Evolutionary conservation across 2,888 invertebrate species (phyloP).

Genomic region (Drosophila koepferae): DNA sequence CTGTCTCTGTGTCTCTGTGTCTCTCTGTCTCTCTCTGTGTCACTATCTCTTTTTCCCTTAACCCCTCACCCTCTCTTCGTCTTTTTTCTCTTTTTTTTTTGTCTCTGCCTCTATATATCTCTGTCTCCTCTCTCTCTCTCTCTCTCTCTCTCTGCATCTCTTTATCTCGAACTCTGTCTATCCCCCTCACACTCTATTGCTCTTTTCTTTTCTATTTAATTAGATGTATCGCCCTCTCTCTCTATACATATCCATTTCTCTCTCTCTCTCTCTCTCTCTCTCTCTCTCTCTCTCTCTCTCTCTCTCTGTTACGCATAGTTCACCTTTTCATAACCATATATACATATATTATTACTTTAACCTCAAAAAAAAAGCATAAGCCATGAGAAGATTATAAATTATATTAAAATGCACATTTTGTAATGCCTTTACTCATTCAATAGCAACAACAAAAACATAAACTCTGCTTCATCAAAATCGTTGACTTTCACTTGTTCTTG

Average conservation of each 20-base stretch:
- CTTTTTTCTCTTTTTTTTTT: too few species aligned
- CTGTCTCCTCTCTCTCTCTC: not conserved
- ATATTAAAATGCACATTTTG: not conserved
- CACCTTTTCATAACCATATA: too few species aligned
- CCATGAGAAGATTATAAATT: not conserved
- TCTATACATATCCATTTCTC: too few species aligned
- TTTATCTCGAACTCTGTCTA: too few species aligned
- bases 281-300: not conserved
- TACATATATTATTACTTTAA: not conserved
- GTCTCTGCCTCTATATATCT: not conserved
- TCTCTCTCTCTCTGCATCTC: not conserved
- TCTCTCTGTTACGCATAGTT: not conserved
- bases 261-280: too few species aligned
- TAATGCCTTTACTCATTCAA: not conserved
- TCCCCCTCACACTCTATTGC: too few species aligned
- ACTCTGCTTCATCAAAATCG: conserved; percentile 4
- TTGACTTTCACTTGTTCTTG: not conserved
- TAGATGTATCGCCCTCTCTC: not conserved
- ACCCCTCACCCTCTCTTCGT: too few species aligned
- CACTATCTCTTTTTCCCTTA: not conserved
- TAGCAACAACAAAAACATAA: not conserved
- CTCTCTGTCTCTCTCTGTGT: too few species aligned
- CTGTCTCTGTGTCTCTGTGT: not conserved
- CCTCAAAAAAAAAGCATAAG: too few species aligned
- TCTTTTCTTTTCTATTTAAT: too few species aligned